Evolutionary conservation across 2,888 invertebrate genomes (phyloP).

Genomic region (Andrena hattorfiana): DNA sequence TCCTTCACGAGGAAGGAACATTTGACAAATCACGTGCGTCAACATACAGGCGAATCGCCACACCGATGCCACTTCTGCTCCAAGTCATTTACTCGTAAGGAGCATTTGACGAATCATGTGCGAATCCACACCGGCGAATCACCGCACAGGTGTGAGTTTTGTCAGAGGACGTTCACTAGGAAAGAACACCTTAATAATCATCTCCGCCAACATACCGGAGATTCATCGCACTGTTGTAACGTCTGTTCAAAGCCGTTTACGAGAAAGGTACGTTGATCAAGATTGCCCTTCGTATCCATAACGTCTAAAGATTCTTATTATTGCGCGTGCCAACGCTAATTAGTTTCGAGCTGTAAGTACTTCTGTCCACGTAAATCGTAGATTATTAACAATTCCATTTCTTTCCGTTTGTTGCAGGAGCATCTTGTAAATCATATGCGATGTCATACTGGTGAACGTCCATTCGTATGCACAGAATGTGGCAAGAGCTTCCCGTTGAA

Average conservation of each 20-base stretch:
- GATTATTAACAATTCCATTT: neutral
- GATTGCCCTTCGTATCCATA: neutral
- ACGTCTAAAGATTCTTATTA: too few species aligned
- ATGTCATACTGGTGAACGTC: constrained; percentile 92
- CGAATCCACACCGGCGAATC: constrained; percentile 88
- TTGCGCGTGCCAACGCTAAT: too few species aligned
- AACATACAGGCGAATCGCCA: constrained; percentile 95
- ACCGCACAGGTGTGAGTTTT: constrained; percentile 90
- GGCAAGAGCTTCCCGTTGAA: constrained; percentile 95
- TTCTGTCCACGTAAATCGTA: too few species aligned
- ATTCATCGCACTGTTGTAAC: constrained; percentile 90
- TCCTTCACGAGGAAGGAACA: constrained; percentile 93
- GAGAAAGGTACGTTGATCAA: constrained; percentile 86
- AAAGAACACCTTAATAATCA: constrained; percentile 91
- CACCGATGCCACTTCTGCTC: constrained; percentile 94
- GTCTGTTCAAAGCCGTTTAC: constrained; percentile 91
- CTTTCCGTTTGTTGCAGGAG: constrained; percentile 84
- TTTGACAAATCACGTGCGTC: constrained; percentile 93
- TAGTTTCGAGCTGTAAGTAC: too few species aligned
- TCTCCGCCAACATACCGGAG: constrained; percentile 90
- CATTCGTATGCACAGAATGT: constrained; percentile 93
- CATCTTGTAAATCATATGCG: constrained; percentile 92
- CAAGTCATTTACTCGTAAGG: constrained; percentile 94
- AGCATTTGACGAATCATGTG: constrained; percentile 94
- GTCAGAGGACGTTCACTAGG: constrained; percentile 90